These are phyloP conservation scores for Microplitis mediator DNA, from an alignment of 1,140 invertebrate genomes.

Conservation along the genomic window DNA sequence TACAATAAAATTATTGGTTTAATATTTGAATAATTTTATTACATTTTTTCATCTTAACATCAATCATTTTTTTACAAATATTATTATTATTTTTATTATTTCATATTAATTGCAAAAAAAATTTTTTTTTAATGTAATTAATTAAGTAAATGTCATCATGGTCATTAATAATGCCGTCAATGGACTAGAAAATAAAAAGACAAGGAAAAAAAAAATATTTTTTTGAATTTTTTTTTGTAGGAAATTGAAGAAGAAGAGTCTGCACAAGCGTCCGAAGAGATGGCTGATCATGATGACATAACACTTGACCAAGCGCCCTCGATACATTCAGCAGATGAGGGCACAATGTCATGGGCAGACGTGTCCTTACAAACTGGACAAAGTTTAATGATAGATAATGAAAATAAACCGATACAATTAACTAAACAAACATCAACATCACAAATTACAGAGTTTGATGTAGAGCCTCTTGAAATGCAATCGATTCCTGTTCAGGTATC, in stretches of 20 bases:
- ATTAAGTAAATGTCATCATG: too few relatives aligned
- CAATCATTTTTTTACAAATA: background rate
- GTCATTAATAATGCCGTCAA: background rate
- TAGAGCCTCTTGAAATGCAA: conserved; percentile 7
- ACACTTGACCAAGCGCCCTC: conserved; percentile 55
- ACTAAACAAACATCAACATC: conserved; percentile 54
- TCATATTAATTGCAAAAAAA: too few relatives aligned
- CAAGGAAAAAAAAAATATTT: background rate
- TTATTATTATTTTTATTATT: background rate
- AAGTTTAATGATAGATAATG: conserved; percentile 44
- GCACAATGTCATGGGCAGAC: conserved; percentile 50
- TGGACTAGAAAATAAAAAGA: background rate
- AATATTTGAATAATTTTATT: too few relatives aligned
- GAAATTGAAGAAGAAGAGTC: conserved; percentile 44
- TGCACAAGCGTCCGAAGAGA: conserved; percentile 36
- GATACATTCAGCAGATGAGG: conserved; percentile 43
- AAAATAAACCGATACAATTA: conserved; percentile 40
- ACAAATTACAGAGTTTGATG: conserved; percentile 36
- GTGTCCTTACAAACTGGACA: conserved; percentile 58
- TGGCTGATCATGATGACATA: conserved; percentile 43
- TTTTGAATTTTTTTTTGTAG: conserved; percentile 36
- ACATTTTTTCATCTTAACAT: too few relatives aligned
- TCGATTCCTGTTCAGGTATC: conserved; percentile 36
- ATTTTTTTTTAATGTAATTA: too few relatives aligned
- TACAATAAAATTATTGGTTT: too few relatives aligned